Base-by-base conservation (phyloP, 2,797 vertebrate genomes). In the Hyperoplus lanceolatus region DNA sequence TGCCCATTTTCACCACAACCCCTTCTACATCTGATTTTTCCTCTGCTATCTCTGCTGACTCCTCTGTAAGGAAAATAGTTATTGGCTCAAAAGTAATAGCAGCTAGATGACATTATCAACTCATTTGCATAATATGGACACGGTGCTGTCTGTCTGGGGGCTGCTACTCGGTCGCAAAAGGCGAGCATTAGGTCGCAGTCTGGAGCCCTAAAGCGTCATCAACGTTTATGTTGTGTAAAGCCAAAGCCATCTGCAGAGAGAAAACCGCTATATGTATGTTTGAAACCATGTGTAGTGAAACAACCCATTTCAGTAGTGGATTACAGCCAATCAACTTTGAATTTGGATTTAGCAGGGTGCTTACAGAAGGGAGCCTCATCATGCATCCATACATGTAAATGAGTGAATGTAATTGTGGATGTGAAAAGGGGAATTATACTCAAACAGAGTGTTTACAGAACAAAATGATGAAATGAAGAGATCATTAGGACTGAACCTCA, bases 401-500 rank as follows among this genome's bases (percentile, higher is more conserved):
- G 18, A 55, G 21, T 41, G 6, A 67, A 65, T 50, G 4, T 21
- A 21, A 36, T 11, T 2, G 1, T 13, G 10, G 36, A 48, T 13
- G 12, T 38, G 42, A 41, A 3, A 15, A 14, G 7, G 49, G 29
- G 29, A 29, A 29, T 29, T 29, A 29, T 29, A 29, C 29, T 29
- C 29, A 29, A 29, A 29, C 29, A 29, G 3, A 29, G 29, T 29
- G 54, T 21, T 48, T 68, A 10, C 8, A 39, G 51, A 10, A 55
- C 9, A 53, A 62, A 53, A 41, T 1, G 67, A 41, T 5, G 1
- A 55, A 69, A 42, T 4, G 57, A 62, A 71, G 0, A 69, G 55
- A 41, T 8, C 2, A 56, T n/a, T 29, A 64, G 15, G 42, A 79
- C 55, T 4, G 7, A 74, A 70, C 75, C 89, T 74, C n/a, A 93